Evolutionary conservation across 1,140 invertebrate genomes (phyloP), one percentile per base, ranked within the genome.

Genomic region (Temnothorax curvispinosus): DNA sequence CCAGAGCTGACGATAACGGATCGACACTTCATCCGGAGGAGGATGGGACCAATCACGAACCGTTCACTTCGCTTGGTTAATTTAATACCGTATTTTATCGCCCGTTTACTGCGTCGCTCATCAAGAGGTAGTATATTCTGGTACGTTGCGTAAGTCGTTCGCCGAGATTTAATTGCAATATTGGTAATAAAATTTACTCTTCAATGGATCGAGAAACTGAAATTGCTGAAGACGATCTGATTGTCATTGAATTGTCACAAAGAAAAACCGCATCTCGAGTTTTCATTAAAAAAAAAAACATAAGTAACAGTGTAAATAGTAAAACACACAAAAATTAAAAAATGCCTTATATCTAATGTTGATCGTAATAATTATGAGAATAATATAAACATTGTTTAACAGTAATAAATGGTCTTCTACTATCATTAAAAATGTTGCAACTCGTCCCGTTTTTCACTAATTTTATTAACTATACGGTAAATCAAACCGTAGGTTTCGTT

Each of bases 31-130:
- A 81, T 56, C 9, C 47, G 32, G 15, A 72, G 58, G 44, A 60
- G 64, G 76, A 50, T 32, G 41, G 67, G 41, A 47, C 44, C 85
- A 81, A 81, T 86, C 75, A 81, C 44, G 35, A n/a, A 47, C 15
- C 65, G 6, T 86, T 81, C 65, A 58, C 35, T 71, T 67, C 32
- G 38, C 21, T 15, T 64, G 52, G 64, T 86, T 86, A 81, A 86
- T 80, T 86, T 52, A 81, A 81, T 81, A 81, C 38, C 65, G 21
- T 81, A 38, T 81, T 81, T 71, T 71, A 71, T 81, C 21, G 50
- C 44, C 6, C 50, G 50, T 21, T 56, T 71, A 58, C 15, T 58
- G 32, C 62, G 27, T 35, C 58, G 11, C 18, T 65, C 58, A 35
- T 58, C 50, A 54, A 41, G 52, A 21, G 21, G 8, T 35, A 41